phyloP scores from a whole-genome alignment of 2,797 vertebrate genomes.

The Pseudomugil tenellus region DNA sequence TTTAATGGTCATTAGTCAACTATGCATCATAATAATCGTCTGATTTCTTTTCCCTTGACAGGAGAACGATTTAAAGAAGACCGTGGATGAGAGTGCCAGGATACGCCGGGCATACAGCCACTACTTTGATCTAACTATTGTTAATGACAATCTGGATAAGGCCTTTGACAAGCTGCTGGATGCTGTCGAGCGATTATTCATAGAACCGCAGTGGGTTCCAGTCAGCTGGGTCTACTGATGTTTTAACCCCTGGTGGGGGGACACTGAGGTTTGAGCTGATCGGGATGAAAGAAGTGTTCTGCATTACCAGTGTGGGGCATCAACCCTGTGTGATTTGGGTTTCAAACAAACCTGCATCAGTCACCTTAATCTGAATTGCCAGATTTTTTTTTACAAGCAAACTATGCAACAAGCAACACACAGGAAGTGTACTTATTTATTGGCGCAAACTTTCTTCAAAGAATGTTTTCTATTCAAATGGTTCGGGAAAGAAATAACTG shows the following conservation, averaged over 20 bases:
- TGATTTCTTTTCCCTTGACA: conserved; percentile 63
- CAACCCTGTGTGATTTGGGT: conserved; percentile 50
- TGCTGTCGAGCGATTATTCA: conserved; percentile 88
- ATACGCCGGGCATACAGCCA: conserved; percentile 96
- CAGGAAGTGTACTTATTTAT: conserved; percentile 98
- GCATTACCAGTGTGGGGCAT: conserved; percentile 57
- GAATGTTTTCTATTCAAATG: conserved; percentile 85
- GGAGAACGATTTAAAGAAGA: conserved; percentile 98
- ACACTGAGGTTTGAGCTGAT: conserved; percentile 30
- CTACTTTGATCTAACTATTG: conserved; percentile 96
- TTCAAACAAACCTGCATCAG: conserved; percentile 70
- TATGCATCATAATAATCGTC: neutral
- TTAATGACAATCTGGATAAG: conserved; percentile 98
- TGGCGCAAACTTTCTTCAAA: conserved; percentile 84
- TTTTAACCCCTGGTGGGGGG: conserved; percentile 27
- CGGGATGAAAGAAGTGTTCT: conserved; percentile 44
- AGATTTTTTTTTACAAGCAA: conserved; percentile 73
- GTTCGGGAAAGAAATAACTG: conserved; percentile 52
- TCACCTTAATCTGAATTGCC: conserved; percentile 79
- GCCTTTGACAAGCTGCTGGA: conserved; percentile 94
- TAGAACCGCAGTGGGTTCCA: conserved; percentile 96
- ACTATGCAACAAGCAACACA: conserved; percentile 84
- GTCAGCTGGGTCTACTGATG: conserved; percentile 96
- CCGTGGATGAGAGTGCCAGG: conserved; percentile 95
- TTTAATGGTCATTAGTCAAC: neutral